Base-by-base conservation (phyloP, 2,888 invertebrate genomes). In the Oscheius sp. region DNA sequence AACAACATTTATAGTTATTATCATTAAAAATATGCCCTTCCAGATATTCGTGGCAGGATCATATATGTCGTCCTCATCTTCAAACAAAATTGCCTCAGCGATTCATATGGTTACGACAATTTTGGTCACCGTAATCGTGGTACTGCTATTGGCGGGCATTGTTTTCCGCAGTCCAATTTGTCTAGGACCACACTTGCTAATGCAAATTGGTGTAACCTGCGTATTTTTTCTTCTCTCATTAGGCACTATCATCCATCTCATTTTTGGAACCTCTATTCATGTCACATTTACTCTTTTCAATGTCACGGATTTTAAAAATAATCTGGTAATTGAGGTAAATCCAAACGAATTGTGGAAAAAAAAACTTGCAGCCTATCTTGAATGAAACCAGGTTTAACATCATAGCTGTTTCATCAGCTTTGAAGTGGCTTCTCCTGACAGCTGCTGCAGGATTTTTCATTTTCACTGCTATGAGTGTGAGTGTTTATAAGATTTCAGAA, bases 141-240 rank as follows among this genome's bases (percentile, higher is more conserved):
- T 54, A 28, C 65, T 65, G 9, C 44, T 65, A 12, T n/a, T 65
- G 17, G 56, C 49, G 9, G 65, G 65, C 9, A 44, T 65, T n/a
- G 22, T 65, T 20, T 65, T 41, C 14, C 20, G 32, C 9, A 45
- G 54, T n/a, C 65, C 65, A 2, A 22, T 49, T 2, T 33, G 54
- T n/a, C 30, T 65, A 14, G 65, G 45, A 45, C 65, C 65, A 12
- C 65, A 65, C 32, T 33, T 65, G n/a, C 33, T 65, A 17, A 65
- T 65, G 65, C 65, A 65, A 56, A 56, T 65, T 6, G 26, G 30
- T n/a, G 2, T 8, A 38, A 32, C 17, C n/a, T 45, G 17, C 14
- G 50, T 17, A 14, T 64, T 6, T 17, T 51, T 24, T 41, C 17
- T 59, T 9, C n/a, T 59, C 12, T 44, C 59, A 38, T 17, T 28